Evolutionary conservation across 2,113 vertebrate species (phyloP), one percentile per base, ranked within the genome.

Genomic region (Addax nasomaculatus): DNA sequence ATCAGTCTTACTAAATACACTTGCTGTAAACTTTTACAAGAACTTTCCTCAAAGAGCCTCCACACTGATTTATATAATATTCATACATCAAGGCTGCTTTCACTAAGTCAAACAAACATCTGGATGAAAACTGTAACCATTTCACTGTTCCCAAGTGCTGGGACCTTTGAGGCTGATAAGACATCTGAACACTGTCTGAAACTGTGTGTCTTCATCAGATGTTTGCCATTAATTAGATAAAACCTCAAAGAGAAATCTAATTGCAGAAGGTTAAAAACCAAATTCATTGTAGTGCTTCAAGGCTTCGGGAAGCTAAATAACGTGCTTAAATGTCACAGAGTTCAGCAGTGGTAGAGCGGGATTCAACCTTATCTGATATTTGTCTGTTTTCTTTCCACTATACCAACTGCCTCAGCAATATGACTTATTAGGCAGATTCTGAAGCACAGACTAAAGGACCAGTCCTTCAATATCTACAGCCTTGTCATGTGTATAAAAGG

Each of bases 151-250:
- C 76, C n/a, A 85, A 96, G 76, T 2, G 43, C 62, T 16, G 49
- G n/a, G 53, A 86, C 57, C 21, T 90, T 95, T 57, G 60, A 83
- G 85, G 85, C 36, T 6, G 16, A 70, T 29, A 76, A 93, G 64
- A 85, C 27, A 88, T 36, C 83, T 53, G 83, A 93, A 64, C 25
- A 9, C 12, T 43, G 89, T 84, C 23, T 79, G 83, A 81, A 39
- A 95, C 58, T 30, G 57, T 36, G 49, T 51, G 33, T 85, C 92
- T 95, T 92, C 33, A 94, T 89, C 90, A 92, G 90, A 62, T 91
- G 79, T 30, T 49, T 21, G n/a, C 49, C 95, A 70, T 47, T 83
- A 30, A 78, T 67, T 80, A 88, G 49, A 93, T 8, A 51, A 2
- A 78, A 79, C 36, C 87, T 94, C 87, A 81, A 73, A 89, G 88